Conservation (phyloP, 2,113 vertebrate species). For the Sarotherodon lohbergeri region DNA sequence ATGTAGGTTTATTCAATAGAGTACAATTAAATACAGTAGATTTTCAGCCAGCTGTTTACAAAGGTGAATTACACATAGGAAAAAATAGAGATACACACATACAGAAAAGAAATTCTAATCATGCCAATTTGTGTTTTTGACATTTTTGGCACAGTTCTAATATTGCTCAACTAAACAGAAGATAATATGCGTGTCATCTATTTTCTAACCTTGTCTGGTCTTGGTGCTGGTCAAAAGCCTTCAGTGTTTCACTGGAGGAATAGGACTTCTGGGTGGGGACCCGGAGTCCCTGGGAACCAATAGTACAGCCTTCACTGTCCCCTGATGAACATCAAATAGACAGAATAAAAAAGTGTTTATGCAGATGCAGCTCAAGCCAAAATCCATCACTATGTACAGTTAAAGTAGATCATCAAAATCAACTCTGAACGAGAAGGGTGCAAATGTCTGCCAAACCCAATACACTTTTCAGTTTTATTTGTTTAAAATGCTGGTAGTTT, state of each 20-base stretch:
- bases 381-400: background rate
- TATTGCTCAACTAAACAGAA: background rate
- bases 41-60: background rate
- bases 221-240: conserved; percentile 97
- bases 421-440: background rate
- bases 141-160: background rate
- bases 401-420: background rate
- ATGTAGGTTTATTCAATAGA: background rate
- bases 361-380: background rate
- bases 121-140: background rate
- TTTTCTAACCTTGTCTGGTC: conserved; percentile 72
- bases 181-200: background rate
- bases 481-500: background rate
- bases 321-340: conserved; percentile 74
- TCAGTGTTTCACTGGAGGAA: conserved; percentile 95
- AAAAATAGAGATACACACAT: background rate
- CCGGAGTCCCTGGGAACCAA: conserved; percentile 59
- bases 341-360: background rate
- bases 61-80: background rate
- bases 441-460: background rate
- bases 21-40: background rate
- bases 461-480: background rate
- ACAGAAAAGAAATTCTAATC: background rate
- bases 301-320: conserved; percentile 84
- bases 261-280: conserved; percentile 98